Conservation (phyloP, 2,797 vertebrate genomes). For the Ceryle rudis region DNA sequence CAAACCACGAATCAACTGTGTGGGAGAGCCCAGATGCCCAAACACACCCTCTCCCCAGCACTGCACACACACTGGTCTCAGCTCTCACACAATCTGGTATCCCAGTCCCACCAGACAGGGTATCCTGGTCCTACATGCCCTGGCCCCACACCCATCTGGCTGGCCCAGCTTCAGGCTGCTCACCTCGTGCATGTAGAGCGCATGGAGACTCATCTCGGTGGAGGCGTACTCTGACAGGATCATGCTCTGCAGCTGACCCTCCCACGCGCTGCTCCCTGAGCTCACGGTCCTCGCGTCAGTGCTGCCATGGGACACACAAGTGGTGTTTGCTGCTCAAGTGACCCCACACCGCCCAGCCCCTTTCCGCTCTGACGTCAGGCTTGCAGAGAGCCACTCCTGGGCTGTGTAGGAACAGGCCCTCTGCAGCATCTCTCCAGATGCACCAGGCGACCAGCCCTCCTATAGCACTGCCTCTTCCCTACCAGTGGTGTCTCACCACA, state of each 20-base stretch:
- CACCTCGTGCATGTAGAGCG: conserved; percentile 98
- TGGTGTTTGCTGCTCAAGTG: background rate
- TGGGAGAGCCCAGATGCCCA: background rate
- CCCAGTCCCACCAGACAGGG: background rate
- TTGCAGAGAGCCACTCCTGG: background rate
- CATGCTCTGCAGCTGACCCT: conserved; percentile 94
- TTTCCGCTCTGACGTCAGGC: background rate
- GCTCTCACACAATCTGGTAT: background rate
- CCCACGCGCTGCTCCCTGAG: conserved; percentile 96
- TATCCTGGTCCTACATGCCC: background rate
- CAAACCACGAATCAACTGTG: background rate
- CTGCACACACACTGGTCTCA: background rate
- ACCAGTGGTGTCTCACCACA: background rate
- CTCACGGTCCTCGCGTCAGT: conserved; percentile 91
- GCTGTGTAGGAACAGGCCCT: background rate
- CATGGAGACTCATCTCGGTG: conserved; percentile 98
- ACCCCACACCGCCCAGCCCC: background rate
- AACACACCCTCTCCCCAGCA: background rate
- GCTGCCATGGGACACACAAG: conserved; percentile 68
- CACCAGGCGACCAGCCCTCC: background rate
- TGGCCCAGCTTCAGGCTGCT: conserved; percentile 12
- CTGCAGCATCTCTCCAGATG: background rate
- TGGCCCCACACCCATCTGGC: background rate
- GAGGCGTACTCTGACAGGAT: conserved; percentile 96
- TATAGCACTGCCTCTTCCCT: background rate